A percentile compares a stretch with the other conserved stretches of the same genome.
phyloP scores from a whole-genome alignment of 2,113 vertebrate species.

The Zosterops japonicus region DNA sequence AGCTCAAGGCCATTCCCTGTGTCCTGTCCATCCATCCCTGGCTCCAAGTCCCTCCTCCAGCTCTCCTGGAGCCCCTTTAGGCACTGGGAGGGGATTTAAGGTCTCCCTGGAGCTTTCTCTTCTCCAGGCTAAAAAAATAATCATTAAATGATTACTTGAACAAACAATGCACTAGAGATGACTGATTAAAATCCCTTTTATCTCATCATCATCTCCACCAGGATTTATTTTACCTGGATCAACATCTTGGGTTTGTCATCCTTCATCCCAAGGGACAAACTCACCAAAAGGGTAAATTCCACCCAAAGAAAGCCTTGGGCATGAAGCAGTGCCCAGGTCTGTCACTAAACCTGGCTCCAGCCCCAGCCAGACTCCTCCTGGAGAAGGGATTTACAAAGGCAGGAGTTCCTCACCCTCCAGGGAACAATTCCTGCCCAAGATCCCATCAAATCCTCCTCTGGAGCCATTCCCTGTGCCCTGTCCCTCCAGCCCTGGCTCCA shows the following conservation, averaged over 20 bases:
- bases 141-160: neutral
- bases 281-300: neutral
- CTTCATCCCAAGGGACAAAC: neutral
- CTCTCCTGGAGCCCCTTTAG: neutral
- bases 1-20: neutral
- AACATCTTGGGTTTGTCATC: neutral
- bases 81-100: neutral
- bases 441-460: no score
- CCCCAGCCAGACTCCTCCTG: neutral
- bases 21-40: neutral
- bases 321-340: neutral
- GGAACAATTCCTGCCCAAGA: neutral
- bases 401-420: neutral
- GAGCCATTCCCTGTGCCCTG: no score
- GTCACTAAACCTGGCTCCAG: neutral
- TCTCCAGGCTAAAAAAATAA: neutral
- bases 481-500: no score
- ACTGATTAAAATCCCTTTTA: neutral
- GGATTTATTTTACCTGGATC: fast-evolving
- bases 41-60: neutral
- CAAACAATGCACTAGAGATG: fast-evolving
- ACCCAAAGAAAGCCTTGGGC: neutral
- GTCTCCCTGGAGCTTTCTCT: neutral
- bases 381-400: neutral
- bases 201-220: neutral